These are phyloP conservation scores for Catocala nupta DNA, from an alignment of 2,888 invertebrate species.

Conservation along the genomic window DNA sequence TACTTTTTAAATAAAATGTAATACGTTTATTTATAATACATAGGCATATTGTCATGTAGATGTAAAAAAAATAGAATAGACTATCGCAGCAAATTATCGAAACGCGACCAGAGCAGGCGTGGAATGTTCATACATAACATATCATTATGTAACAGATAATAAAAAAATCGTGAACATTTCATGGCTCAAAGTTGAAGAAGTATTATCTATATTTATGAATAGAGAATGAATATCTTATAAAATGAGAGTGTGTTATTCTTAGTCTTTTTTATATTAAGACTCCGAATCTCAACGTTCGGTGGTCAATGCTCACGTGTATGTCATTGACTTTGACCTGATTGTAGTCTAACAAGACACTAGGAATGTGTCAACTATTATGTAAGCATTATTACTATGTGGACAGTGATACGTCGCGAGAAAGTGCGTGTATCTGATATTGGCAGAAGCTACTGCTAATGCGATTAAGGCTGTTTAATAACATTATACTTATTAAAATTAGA, in stretches of 20 bases:
- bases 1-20: conserved; percentile 55
- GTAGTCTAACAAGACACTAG: conserved; percentile 38
- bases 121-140: conserved; percentile 53
- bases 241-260: conserved; percentile 26
- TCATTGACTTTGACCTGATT: conserved; percentile 41
- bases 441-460: background rate
- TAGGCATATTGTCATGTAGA: conserved; percentile 73
- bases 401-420: background rate
- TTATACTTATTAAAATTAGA: conserved; percentile 14
- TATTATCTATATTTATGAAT: conserved; percentile 17
- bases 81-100: conserved; percentile 57
- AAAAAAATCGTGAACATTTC: conserved; percentile 12
- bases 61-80: conserved; percentile 52
- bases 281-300: background rate
- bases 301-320: conserved; percentile 29
- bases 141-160: conserved; percentile 18
- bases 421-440: too few relatives aligned
- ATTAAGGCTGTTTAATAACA: background rate
- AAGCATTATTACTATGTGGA: conserved; percentile 1
- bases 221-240: conserved; percentile 22
- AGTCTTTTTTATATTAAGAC: background rate
- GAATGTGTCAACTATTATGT: background rate
- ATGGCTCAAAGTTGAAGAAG: conserved; percentile 18
- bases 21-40: conserved; percentile 60
- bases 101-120: conserved; percentile 54